Conservation (phyloP, 2,113 vertebrate genomes). For the Triplophysa dalaica region DNA sequence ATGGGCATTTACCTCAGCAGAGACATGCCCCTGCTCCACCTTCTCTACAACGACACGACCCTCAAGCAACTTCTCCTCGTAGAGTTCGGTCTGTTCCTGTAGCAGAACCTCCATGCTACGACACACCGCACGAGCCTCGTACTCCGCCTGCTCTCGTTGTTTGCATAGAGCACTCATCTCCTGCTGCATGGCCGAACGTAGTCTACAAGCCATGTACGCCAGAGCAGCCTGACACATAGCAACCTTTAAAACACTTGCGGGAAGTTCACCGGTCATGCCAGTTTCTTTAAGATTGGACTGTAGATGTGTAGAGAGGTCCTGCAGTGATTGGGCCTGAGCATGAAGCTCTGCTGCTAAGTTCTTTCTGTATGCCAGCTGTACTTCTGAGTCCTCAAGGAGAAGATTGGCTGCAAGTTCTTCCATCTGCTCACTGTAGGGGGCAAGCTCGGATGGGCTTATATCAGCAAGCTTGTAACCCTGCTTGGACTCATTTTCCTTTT, state of each 20-base stretch:
- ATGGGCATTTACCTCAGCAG: constrained; percentile 71
- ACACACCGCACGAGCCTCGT: constrained; percentile 65
- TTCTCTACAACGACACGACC: constrained; percentile 76
- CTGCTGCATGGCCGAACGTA: constrained; percentile 75
- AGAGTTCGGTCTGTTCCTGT: constrained; percentile 71
- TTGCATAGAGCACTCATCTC: constrained; percentile 62
- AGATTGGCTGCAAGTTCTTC: constrained; percentile 15
- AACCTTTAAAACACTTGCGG: constrained; percentile 72
- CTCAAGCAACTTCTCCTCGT: constrained; percentile 71
- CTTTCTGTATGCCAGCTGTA: constrained; percentile 63
- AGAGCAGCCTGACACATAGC: constrained; percentile 83
- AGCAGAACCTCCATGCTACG: constrained; percentile 65
- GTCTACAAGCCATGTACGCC: constrained; percentile 79
- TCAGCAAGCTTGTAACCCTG: constrained; percentile 61
- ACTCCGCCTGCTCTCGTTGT: constrained; percentile 71
- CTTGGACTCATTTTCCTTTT: constrained; percentile 62
- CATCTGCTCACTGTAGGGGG: constrained; percentile 58
- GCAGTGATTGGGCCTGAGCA: constrained; percentile 75
- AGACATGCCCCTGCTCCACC: constrained; percentile 71
- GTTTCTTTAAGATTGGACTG: constrained; percentile 50
- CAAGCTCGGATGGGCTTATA: constrained; percentile 60
- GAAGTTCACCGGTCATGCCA: constrained; percentile 56
- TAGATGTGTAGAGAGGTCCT: constrained; percentile 69
- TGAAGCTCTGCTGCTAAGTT: constrained; percentile 78
- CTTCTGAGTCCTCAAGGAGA: not conserved